A percentile compares a stretch with the other conserved stretches of the same genome.
Conservation (phyloP, 2,797 vertebrate genomes). For the Xerus rutilus region DNA sequence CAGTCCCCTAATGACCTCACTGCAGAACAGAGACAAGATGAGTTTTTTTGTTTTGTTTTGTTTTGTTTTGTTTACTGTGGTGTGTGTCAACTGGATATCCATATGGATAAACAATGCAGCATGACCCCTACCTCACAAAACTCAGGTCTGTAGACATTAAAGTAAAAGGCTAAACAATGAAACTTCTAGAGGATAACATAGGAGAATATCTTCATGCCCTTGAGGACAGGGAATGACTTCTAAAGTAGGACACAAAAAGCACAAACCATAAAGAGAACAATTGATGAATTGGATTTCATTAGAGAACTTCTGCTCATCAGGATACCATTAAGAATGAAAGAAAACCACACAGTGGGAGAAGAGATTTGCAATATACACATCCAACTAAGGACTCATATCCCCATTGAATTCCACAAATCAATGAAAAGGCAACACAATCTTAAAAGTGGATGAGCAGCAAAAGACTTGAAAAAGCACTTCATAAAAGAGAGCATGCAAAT, state of each 20-base stretch:
- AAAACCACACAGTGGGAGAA: background rate
- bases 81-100: background rate
- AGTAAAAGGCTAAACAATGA: background rate
- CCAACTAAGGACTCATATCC: background rate
- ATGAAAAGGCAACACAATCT: background rate
- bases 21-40: background rate
- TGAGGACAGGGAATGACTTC: constrained; percentile 13
- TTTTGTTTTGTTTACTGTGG: background rate
- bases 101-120: background rate
- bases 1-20: background rate
- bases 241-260: background rate
- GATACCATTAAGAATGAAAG: constrained; percentile 32
- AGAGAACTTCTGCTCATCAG: constrained; percentile 45
- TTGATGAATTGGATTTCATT: constrained; percentile 10
- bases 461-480: background rate
- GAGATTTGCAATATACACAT: background rate
- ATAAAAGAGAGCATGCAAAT: background rate
- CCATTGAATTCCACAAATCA: background rate
- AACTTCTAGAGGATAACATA: background rate
- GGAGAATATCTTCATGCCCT: background rate
- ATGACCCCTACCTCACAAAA: background rate
- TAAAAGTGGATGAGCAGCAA: background rate
- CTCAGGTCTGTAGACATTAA: background rate
- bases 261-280: constrained; percentile 17
- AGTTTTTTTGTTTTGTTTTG: too few relatives aligned